These are phyloP conservation scores for Holothuria leucospilota DNA, from an alignment of 53 echinoderm and acorn worm species.

Conservation along the genomic window DNA sequence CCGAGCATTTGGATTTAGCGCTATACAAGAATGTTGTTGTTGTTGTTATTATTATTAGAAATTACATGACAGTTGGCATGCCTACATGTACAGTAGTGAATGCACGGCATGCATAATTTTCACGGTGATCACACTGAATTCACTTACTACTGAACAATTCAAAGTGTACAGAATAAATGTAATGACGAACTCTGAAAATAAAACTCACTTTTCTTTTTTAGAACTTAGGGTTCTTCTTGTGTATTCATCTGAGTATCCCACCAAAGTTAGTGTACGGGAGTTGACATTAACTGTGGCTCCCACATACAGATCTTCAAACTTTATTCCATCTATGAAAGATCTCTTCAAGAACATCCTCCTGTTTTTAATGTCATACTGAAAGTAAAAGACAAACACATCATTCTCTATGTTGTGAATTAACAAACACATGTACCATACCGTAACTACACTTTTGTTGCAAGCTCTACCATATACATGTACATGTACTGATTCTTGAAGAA, in stretches of 20 bases:
- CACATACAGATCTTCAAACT: conserved; percentile 79
- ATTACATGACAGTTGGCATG: no score
- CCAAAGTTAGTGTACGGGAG: conserved; percentile 81
- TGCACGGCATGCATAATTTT: no score
- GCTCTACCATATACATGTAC: no score
- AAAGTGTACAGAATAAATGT: no score
- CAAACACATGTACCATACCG: background rate
- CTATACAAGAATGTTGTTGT: no score
- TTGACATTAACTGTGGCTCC: conserved; percentile 85
- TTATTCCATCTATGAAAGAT: conserved; percentile 70
- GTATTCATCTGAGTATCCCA: conserved; percentile 91
- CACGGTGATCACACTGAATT: no score
- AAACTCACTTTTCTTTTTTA: conserved; percentile 81
- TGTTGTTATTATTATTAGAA: no score
- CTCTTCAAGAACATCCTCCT: conserved; percentile 91
- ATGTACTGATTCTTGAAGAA: no score
- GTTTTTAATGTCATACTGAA: conserved; percentile 96
- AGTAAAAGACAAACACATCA: background rate
- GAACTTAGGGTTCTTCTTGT: conserved; percentile 77
- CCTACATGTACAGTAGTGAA: no score
- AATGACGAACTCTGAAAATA: background rate
- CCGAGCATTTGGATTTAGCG: no score
- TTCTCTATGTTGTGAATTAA: background rate
- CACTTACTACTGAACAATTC: no score
- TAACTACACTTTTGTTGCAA: background rate